phyloP scores from a whole-genome alignment of 2,113 vertebrate species.

The Benthochromis sp. region DNA sequence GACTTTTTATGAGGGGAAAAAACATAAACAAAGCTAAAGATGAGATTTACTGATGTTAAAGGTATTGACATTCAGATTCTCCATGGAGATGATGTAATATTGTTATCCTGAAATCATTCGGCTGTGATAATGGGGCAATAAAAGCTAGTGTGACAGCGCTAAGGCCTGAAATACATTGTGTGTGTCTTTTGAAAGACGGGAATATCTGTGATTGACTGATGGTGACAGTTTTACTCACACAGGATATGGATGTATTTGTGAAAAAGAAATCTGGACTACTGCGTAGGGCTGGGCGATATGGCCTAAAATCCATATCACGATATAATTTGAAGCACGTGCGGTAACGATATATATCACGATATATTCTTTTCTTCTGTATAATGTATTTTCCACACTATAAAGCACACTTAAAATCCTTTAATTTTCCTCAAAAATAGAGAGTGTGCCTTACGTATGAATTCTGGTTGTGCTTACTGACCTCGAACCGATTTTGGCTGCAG shows the following conservation, averaged over 20 bases:
- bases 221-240: neutral
- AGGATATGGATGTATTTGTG: neutral
- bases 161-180: neutral
- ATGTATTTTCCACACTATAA: too few relatives aligned
- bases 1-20: neutral
- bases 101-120: neutral
- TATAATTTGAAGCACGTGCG: too few relatives aligned
- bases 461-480: too few relatives aligned
- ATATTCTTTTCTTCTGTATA: too few relatives aligned
- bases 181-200: neutral
- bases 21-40: neutral
- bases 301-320: fast-evolving
- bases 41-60: neutral
- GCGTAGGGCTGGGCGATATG: too few relatives aligned
- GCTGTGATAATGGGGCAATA: neutral
- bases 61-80: neutral
- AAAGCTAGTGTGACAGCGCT: neutral
- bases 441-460: too few relatives aligned
- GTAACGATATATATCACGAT: fast-evolving
- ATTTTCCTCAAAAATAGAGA: too few relatives aligned
- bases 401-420: too few relatives aligned
- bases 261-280: neutral
- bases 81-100: neutral
- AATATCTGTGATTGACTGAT: neutral
- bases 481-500: too few relatives aligned